phyloP scores from a whole-genome alignment of 2,113 vertebrate species.

The Isurus oxyrinchus region DNA sequence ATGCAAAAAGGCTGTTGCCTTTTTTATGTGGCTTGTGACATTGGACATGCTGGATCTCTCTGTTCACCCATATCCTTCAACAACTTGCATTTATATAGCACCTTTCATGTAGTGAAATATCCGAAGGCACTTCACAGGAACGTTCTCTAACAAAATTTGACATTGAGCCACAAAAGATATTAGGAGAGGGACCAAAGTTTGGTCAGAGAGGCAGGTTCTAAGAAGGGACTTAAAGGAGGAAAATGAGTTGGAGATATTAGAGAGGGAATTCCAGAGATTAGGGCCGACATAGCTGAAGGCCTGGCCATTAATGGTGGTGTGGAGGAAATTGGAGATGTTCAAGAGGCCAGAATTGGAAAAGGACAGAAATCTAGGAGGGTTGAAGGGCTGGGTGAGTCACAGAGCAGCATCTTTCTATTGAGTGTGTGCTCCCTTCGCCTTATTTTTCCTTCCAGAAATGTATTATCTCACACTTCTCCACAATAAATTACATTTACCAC shows the following conservation, averaged over 20 bases:
- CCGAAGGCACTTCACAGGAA: not conserved
- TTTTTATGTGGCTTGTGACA: not conserved
- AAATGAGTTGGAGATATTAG: no score
- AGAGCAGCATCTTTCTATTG: not conserved
- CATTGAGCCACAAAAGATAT: not conserved
- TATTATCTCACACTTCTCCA: not conserved
- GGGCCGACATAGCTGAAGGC: no score
- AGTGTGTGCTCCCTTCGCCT: not conserved
- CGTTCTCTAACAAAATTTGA: not conserved
- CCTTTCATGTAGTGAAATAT: not conserved
- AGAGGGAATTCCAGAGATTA: no score
- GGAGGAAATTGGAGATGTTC: no score
- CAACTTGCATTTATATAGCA: not conserved
- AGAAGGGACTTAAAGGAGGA: no score
- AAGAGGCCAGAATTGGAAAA: no score
- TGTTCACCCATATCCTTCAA: not conserved
- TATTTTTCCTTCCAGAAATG: not conserved
- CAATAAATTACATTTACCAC: not conserved
- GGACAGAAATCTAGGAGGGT: no score
- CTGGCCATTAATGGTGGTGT: no score
- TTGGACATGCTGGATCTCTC: not conserved
- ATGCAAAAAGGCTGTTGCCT: not conserved
- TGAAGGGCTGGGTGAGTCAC: no score
- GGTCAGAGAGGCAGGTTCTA: no score
- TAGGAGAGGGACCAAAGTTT: no score